Base-by-base conservation (phyloP, 2,888 invertebrate genomes). In the Dinocampus coccinellae region DNA sequence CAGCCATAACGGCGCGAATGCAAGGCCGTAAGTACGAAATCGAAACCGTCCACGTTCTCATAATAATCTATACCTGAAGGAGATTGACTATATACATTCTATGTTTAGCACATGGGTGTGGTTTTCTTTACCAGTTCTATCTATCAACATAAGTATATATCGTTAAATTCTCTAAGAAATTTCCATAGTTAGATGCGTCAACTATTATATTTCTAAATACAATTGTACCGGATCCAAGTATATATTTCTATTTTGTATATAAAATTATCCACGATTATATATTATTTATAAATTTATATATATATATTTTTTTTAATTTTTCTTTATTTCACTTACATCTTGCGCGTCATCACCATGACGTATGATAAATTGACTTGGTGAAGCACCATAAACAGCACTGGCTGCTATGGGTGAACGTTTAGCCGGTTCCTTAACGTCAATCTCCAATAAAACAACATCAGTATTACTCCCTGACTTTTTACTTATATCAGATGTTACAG, bases 341-440 rank as follows among this genome's bases (percentile, higher is more conserved):
- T 84, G 85, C 72, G 81, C 77, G 72, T 82, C 83, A 78, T 86
- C 86, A 73, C 83, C 83, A 70, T 83, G 81, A 42, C 85, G 82
- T 71, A 85, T 82, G 73, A 83, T 80, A 70, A 82, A 86, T 75
- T 85, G 86, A 77, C 82, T 84, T 62, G 83, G 80, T 26, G 83
- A 78, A 64, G 82, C 77, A 33, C 85, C 85, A 75, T 86, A 86
- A 65, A 83, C 82, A 62, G 78, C 79, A 52, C 78, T 82, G 13
- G 83, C 81, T 70, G 81, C 74, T 36, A 85, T 73, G 53, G 86
- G 86, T 29, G 86, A 86, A 71, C 86, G 82, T 73, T 86, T 86
- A 61, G 79, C 79, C 70, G 84, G 86, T 73, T 85, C 85, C 78
- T 86, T 86, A 57, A 85, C 81, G 74, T 86, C 85, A 76, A 86